Percentiles rank a stretch among this genome's conserved stretches.
Conservation (phyloP, 1,140 invertebrate species). For the Ceratitis capitata region DNA sequence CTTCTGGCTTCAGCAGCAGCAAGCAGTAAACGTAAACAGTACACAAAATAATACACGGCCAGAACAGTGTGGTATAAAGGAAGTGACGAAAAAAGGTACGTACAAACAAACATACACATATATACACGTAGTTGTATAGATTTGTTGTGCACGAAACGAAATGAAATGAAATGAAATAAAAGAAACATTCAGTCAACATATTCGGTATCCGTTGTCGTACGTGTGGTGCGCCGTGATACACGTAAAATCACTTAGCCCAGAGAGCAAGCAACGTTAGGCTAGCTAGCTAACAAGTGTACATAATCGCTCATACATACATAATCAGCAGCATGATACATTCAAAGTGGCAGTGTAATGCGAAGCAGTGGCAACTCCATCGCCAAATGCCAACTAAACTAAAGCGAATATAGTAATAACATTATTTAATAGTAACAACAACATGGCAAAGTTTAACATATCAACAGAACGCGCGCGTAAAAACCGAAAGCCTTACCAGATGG, state of each 20-base stretch:
- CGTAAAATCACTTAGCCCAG: conserved; percentile 63
- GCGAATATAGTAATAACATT: conserved; percentile 37
- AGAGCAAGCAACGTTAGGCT: too few species aligned
- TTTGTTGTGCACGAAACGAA: conserved; percentile 7
- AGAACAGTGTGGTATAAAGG: background rate
- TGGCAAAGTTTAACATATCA: conserved; percentile 2
- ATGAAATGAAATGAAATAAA: conserved; percentile 13
- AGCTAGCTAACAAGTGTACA: background rate
- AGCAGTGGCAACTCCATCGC: background rate
- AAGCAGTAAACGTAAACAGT: conserved; percentile 20
- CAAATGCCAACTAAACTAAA: background rate
- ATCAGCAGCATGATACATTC: background rate
- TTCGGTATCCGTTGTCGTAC: conserved; percentile 29
- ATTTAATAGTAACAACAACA: conserved; percentile 14
- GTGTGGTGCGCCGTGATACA: conserved; percentile 61
- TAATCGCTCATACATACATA: background rate
- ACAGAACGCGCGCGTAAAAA: conserved; percentile 5
- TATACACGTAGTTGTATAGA: too few species aligned
- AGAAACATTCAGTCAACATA: conserved; percentile 32
- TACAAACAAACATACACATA: background rate
- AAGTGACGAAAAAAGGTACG: background rate
- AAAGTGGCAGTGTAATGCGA: background rate
- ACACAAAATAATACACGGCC: background rate
- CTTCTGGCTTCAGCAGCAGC: too few species aligned
- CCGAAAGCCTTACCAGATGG: background rate